These are phyloP conservation scores for Syrrhaptes paradoxus DNA, from an alignment of 2,113 vertebrate species.

Conservation along the genomic window DNA sequence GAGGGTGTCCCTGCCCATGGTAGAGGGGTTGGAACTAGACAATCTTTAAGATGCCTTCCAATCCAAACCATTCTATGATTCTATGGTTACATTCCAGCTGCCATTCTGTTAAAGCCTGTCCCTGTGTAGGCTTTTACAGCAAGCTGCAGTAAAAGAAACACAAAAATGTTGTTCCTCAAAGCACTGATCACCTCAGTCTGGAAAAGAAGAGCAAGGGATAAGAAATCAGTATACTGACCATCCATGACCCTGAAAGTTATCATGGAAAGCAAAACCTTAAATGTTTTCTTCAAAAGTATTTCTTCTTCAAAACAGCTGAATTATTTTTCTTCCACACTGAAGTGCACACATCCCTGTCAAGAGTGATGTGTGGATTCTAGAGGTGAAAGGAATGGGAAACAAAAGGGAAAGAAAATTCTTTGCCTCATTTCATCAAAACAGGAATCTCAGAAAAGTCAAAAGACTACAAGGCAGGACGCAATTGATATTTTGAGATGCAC, in stretches of 20 bases:
- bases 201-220: not conserved
- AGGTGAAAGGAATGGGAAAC: not conserved
- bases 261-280: not conserved
- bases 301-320: not conserved
- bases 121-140: not conserved
- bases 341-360: not conserved
- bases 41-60: too few species aligned
- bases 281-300: not conserved
- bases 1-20: too few species aligned
- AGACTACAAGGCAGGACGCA: too few species aligned
- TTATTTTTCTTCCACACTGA: not conserved
- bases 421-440: too few species aligned
- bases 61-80: too few species aligned
- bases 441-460: too few species aligned
- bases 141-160: not conserved
- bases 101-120: not conserved
- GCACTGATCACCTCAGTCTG: not conserved
- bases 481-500: too few species aligned
- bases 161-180: not conserved
- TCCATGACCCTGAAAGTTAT: rapidly evolving
- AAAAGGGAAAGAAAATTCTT: not conserved
- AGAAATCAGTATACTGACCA: not conserved
- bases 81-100: not conserved
- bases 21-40: too few species aligned
- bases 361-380: not conserved